A percentile compares a stretch with the other conserved stretches of the same genome.
Evolutionary conservation across 2,888 invertebrate species (phyloP).

Genomic region (Limnephilus auricula): DNA sequence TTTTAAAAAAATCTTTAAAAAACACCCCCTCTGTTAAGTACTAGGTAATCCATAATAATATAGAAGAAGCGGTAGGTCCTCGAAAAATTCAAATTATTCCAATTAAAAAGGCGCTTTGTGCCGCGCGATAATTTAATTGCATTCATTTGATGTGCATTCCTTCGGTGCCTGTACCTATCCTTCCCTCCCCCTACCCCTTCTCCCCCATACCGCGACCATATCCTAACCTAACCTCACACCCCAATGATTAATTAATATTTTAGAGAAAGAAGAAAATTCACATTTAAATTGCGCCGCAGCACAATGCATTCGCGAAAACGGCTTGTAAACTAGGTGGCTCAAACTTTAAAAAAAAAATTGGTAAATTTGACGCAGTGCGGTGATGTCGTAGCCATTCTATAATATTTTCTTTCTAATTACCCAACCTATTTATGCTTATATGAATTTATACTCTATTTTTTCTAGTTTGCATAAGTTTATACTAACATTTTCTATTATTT

Average conservation of each 20-base stretch:
- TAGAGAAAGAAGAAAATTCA: neutral
- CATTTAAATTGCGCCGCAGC: neutral
- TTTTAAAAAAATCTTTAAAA: neutral
- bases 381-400: neutral
- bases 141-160: conserved; percentile 36
- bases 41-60: conserved; percentile 2
- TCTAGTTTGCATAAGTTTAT: too few species aligned
- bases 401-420: neutral
- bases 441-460: too few species aligned
- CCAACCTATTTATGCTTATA: too few species aligned
- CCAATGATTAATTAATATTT: conserved; percentile 14
- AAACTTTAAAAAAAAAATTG: neutral
- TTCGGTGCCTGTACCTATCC: neutral
- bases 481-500: too few species aligned
- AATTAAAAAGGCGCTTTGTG: conserved; percentile 27
- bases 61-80: neutral
- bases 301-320: neutral
- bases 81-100: conserved; percentile 26
- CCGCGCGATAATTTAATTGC: conserved; percentile 16
- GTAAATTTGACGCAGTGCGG: too few species aligned
- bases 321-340: neutral
- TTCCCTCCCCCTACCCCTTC: neutral
- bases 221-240: neutral
- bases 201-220: neutral
- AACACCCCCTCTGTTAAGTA: neutral